Evolutionary conservation across 1,140 invertebrate species (phyloP).

Genomic region (Pararge aegeria): DNA sequence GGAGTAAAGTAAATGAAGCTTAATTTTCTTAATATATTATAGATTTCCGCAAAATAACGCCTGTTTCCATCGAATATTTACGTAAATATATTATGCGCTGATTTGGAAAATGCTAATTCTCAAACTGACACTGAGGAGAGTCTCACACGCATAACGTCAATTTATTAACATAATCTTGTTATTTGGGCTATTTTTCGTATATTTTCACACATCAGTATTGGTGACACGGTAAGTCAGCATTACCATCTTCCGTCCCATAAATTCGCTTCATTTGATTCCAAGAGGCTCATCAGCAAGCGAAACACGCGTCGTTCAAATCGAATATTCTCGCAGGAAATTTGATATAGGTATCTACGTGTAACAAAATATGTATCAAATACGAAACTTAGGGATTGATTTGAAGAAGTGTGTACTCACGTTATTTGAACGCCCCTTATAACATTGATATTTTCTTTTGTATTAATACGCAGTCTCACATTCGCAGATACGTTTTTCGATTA

Average conservation of each 20-base stretch:
- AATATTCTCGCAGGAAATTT: slow-evolving; percentile 6
- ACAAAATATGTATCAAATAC: not conserved
- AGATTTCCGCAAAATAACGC: no score
- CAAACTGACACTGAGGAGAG: not conserved
- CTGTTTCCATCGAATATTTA: no score
- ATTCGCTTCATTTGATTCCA: slow-evolving; percentile 15
- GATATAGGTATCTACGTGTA: not conserved
- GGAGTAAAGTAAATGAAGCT: no score
- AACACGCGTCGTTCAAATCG: not conserved
- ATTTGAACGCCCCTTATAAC: not conserved
- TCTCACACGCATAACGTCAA: not conserved
- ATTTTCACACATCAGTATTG: slow-evolving; percentile 10
- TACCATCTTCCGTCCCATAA: not conserved
- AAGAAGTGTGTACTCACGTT: not conserved
- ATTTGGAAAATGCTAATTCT: no score
- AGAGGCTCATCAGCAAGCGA: slow-evolving; percentile 1
- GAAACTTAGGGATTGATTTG: not conserved
- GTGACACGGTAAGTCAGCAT: not conserved
- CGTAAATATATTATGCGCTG: no score
- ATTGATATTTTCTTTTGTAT: not conserved
- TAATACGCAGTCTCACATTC: no score
- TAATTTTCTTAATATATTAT: no score
- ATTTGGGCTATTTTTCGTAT: not conserved
- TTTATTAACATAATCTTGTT: not conserved
- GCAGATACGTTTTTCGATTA: no score